Conservation (phyloP, 2,113 vertebrate species). For the Equus przewalskii region DNA sequence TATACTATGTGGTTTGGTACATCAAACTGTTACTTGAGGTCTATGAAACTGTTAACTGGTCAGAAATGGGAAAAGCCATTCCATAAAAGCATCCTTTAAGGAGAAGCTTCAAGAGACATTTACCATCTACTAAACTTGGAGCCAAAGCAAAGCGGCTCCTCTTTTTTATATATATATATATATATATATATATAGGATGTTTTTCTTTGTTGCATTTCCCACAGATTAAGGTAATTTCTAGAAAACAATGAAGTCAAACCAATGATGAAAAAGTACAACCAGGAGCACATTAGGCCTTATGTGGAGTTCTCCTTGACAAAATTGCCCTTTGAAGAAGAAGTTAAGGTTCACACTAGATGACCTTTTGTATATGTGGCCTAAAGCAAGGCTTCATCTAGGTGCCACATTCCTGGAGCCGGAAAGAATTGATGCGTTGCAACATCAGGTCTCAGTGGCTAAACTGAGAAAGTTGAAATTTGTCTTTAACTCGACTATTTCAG, state of each 20-base stretch:
- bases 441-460: slow-evolving; percentile 42
- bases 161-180: background rate
- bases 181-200: background rate
- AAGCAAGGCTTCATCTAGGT: slow-evolving; percentile 68
- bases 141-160: slow-evolving; percentile 50
- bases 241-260: slow-evolving; percentile 40
- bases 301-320: background rate
- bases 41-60: slow-evolving; percentile 60
- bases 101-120: slow-evolving; percentile 66
- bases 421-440: background rate
- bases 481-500: background rate
- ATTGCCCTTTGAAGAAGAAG: slow-evolving; percentile 47
- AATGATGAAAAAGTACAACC: slow-evolving; percentile 39
- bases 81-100: slow-evolving; percentile 64
- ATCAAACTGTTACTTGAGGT: slow-evolving; percentile 64
- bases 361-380: background rate
- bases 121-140: slow-evolving; percentile 44
- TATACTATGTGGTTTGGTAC: slow-evolving; percentile 68
- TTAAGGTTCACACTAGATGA: background rate
- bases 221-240: slow-evolving; percentile 56
- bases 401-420: slow-evolving; percentile 55
- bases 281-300: slow-evolving; percentile 72
- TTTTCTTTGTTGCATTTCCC: slow-evolving; percentile 60
- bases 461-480: slow-evolving; percentile 6
- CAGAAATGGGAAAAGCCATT: slow-evolving; percentile 73